phyloP scores from a whole-genome alignment of 2,113 vertebrate genomes.

The Trichomycterus rosablanca region DNA sequence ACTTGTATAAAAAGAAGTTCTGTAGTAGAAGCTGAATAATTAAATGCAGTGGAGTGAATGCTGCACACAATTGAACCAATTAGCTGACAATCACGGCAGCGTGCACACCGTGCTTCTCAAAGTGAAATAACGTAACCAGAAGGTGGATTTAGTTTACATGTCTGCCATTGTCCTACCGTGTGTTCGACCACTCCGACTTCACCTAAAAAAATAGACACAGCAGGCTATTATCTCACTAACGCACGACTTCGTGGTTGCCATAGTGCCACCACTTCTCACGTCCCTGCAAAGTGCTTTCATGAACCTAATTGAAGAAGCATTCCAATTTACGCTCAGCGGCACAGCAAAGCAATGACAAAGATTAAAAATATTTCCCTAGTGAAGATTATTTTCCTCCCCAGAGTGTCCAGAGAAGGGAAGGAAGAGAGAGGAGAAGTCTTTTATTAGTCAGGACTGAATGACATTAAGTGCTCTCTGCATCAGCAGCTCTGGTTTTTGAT shows the following conservation, averaged over 20 bases:
- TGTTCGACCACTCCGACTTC: slow-evolving; percentile 23
- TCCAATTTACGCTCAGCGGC: slow-evolving; percentile 44
- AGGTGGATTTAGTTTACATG: slow-evolving; percentile 10
- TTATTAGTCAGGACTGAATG: slow-evolving; percentile 33
- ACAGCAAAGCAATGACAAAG: slow-evolving; percentile 39
- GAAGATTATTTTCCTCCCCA: slow-evolving; percentile 27
- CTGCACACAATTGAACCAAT: too few relatives aligned
- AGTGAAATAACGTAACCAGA: slow-evolving; percentile 14
- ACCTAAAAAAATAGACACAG: slow-evolving; percentile 35
- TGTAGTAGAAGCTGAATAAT: too few relatives aligned
- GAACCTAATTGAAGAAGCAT: slow-evolving; percentile 44
- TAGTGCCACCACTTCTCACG: slow-evolving; percentile 38
- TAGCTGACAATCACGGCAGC: slow-evolving; percentile 7
- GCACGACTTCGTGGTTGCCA: slow-evolving; percentile 40
- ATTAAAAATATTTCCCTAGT: slow-evolving; percentile 41
- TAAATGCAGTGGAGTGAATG: too few relatives aligned
- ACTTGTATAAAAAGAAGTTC: too few relatives aligned
- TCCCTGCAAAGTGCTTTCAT: slow-evolving; percentile 39
- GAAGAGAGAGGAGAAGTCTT: slow-evolving; percentile 14
- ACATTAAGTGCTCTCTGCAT: slow-evolving; percentile 23
- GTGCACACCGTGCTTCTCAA: background rate
- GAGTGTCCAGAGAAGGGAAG: slow-evolving; percentile 26
- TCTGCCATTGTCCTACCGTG: background rate
- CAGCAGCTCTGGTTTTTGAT: slow-evolving; percentile 27
- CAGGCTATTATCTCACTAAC: slow-evolving; percentile 30